Percentiles rank a stretch among this genome's conserved stretches.
phyloP scores from a whole-genome alignment of 2,888 invertebrate species.

The Lithodes maja region DNA sequence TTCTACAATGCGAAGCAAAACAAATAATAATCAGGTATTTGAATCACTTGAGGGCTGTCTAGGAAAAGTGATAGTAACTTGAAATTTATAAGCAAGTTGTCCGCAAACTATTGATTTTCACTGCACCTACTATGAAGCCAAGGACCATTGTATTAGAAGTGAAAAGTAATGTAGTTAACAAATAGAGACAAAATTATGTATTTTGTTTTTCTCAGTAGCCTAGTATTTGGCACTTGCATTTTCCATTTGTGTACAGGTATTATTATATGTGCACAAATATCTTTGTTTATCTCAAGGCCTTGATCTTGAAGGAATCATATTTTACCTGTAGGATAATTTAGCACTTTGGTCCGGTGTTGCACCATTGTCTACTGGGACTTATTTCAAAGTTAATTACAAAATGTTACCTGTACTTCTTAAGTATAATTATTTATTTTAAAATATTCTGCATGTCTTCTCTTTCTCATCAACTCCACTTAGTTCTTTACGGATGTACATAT shows the following conservation, averaged over 20 bases:
- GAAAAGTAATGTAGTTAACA: slow-evolving; percentile 41
- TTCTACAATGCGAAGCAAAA: too few relatives aligned
- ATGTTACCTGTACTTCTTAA: background rate
- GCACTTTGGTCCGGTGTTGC: slow-evolving; percentile 49
- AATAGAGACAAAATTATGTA: slow-evolving; percentile 34
- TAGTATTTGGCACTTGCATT: slow-evolving; percentile 59
- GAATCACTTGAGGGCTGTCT: too few relatives aligned
- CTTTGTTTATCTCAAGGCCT: slow-evolving; percentile 47
- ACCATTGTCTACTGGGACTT: slow-evolving; percentile 40
- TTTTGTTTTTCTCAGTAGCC: slow-evolving; percentile 57
- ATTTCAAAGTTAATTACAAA: slow-evolving; percentile 29
- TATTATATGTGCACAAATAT: slow-evolving; percentile 61
- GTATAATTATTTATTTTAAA: slow-evolving; percentile 40
- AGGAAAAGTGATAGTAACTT: too few relatives aligned
- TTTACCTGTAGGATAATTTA: slow-evolving; percentile 52
- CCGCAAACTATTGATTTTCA: too few relatives aligned
- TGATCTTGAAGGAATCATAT: slow-evolving; percentile 51
- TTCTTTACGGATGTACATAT: slow-evolving; percentile 41
- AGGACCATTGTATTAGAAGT: slow-evolving; percentile 50
- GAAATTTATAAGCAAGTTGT: too few relatives aligned
- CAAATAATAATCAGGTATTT: too few relatives aligned
- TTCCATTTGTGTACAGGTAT: slow-evolving; percentile 58
- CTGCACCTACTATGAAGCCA: slow-evolving; percentile 52
- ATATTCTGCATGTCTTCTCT: slow-evolving; percentile 20
- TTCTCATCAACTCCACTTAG: slow-evolving; percentile 16